phyloP scores from a whole-genome alignment of 2,797 vertebrate species.

The Botia kubotai region DNA sequence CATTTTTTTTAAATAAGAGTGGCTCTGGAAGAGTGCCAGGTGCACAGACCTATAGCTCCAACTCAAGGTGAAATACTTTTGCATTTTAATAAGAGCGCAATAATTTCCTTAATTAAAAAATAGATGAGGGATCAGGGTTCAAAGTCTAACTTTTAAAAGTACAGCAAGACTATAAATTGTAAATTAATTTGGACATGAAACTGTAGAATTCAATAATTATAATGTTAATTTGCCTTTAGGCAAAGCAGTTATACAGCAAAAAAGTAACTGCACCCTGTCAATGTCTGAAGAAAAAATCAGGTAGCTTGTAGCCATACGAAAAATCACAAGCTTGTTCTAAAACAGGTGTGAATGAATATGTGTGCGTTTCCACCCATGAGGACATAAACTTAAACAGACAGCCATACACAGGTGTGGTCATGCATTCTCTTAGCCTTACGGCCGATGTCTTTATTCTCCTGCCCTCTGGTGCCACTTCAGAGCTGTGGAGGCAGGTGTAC shows the following conservation, averaged over 20 bases:
- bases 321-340: constrained; percentile 1
- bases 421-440: constrained; percentile 53
- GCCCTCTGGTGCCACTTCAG: constrained; percentile 51
- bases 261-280: not conserved
- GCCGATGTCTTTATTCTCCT: constrained; percentile 59
- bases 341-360: constrained; percentile 30
- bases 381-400: constrained; percentile 42
- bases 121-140: constrained; percentile 19
- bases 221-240: constrained; percentile 13
- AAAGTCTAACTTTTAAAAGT: constrained; percentile 31
- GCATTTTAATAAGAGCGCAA: constrained; percentile 8
- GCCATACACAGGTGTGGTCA: constrained; percentile 49
- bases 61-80: constrained; percentile 3
- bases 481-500: constrained; percentile 54
- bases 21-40: not conserved
- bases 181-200: constrained; percentile 25
- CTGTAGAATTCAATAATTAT: constrained; percentile 2
- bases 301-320: not conserved
- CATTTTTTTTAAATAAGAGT: constrained; percentile 34
- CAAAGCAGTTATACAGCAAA: not conserved
- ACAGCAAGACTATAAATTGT: constrained; percentile 15
- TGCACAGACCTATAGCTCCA: not conserved
- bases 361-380: constrained; percentile 22
- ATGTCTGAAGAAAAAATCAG: not conserved
- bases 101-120: constrained; percentile 15